A percentile compares a stretch with the other conserved stretches of the same genome.
Evolutionary conservation across 2,888 invertebrate genomes (phyloP).

Genomic region (Lamproptera curius): DNA sequence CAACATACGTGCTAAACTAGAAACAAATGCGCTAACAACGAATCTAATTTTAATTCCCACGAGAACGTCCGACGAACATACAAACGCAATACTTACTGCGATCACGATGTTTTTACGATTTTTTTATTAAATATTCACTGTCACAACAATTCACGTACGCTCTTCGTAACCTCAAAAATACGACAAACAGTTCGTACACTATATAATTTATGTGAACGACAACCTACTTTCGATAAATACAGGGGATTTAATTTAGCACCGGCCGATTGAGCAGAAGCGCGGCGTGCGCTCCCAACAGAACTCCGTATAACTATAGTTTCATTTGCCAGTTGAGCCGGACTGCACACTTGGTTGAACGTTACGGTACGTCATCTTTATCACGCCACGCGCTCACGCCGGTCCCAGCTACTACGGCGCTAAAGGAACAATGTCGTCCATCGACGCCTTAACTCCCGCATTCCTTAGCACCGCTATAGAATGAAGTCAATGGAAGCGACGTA

Average conservation of each 20-base stretch:
- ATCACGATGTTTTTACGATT: not conserved
- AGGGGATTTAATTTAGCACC: slow-evolving; percentile 7
- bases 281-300: slow-evolving; percentile 4
- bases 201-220: not conserved
- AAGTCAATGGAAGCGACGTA: not conserved
- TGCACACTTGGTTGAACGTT: slow-evolving; percentile 9
- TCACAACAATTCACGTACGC: slow-evolving; percentile 6
- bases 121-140: slow-evolving; percentile 6
- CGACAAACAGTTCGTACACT: not conserved
- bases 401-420: slow-evolving; percentile 8
- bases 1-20: not conserved
- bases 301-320: slow-evolving; percentile 9
- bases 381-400: slow-evolving; percentile 21
- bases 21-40: not conserved
- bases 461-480: not conserved
- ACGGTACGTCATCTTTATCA: slow-evolving; percentile 18
- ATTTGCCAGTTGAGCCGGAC: slow-evolving; percentile 8
- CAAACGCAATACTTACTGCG: slow-evolving; percentile 14
- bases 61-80: not conserved
- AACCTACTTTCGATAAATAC: not conserved
- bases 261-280: slow-evolving; percentile 8
- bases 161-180: slow-evolving; percentile 3
- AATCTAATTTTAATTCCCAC: not conserved
- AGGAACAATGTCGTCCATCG: slow-evolving; percentile 5
- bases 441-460: not conserved